A percentile compares a stretch with the other conserved stretches of the same genome.
These are phyloP conservation scores for Polymixis flavicincta DNA, from an alignment of 2,888 invertebrate species.

Conservation along the genomic window DNA sequence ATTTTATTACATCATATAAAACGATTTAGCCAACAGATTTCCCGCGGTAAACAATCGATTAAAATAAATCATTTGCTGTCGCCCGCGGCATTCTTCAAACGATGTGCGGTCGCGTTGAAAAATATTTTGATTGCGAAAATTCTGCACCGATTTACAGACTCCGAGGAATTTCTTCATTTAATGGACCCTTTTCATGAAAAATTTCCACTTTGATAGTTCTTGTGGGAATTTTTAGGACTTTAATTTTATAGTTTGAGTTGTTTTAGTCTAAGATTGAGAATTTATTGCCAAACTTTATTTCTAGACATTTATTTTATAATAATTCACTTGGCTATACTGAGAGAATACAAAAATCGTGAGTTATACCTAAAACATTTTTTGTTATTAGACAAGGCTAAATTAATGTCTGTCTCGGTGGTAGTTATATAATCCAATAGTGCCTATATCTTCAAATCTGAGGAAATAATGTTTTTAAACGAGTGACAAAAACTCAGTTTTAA, in stretches of 20 bases:
- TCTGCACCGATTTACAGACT: slow-evolving; percentile 63
- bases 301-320: background rate
- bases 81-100: slow-evolving; percentile 59
- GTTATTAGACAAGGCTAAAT: no score
- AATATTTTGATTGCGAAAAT: slow-evolving; percentile 71
- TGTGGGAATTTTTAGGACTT: slow-evolving; percentile 27
- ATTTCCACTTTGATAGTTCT: slow-evolving; percentile 42
- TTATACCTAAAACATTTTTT: no score
- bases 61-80: slow-evolving; percentile 64
- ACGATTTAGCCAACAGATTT: slow-evolving; percentile 71
- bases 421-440: no score
- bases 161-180: slow-evolving; percentile 58
- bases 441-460: no score
- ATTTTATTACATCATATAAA: slow-evolving; percentile 71
- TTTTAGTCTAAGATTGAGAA: background rate
- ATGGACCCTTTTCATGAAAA: slow-evolving; percentile 55
- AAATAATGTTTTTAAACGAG: no score
- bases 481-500: no score
- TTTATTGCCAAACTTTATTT: background rate
- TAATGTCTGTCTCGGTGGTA: no score
- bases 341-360: background rate
- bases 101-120: slow-evolving; percentile 62
- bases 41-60: slow-evolving; percentile 61
- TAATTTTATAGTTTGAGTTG: slow-evolving; percentile 25
- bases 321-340: background rate